Evolutionary conservation across 2,797 vertebrate species (phyloP), one percentile per base, ranked within the genome.

Genomic region (Enoplosus armatus): DNA sequence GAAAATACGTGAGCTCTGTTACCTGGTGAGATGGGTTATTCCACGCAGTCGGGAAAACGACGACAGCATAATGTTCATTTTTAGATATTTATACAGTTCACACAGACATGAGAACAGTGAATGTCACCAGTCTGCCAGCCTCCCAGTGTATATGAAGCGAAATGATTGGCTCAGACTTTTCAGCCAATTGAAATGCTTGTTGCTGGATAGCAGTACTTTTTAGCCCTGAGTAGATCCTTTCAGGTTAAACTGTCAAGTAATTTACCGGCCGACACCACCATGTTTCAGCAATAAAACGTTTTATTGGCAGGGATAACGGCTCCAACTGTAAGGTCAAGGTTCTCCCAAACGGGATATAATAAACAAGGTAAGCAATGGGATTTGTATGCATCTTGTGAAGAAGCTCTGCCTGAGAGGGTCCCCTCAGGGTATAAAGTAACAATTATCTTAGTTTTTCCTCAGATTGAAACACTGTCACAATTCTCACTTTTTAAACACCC

Each of bases 21-120:
- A 96, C 95, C 95, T 88, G 72, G 62, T 83, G 15, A 89, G n/a
- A 43, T 22, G 1, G 3, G 26, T 70, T 29, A 80, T 0, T 71
- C 86, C 84, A 4, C 84, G 35, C 33, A 95, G 77, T 6, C 90
- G 75, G 15, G 73, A 86, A 37, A 94, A 69, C 18, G 87, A 83
- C 10, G 86, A 74, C 1, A 85, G 27, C 16, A 94, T 64, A 1
- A 76, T 10, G 59, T 90, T 95, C 94, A 95, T 95, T 75, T 82
- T 88, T 10, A 48, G n/a, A 54, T 67, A 62, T 71, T 59, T 26
- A 61, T 0, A 55, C 16, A 53, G 18, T 66, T 20, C 53, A 71
- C 55, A 56, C 20, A 58, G 22, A 64, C 66, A 82, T 70, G 22
- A 9, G 43, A 12, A 51, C 31, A 24, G 3, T 84, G 87, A 93